Evolutionary conservation across 2,888 invertebrate species (phyloP).

Genomic region (Luperina testacea): DNA sequence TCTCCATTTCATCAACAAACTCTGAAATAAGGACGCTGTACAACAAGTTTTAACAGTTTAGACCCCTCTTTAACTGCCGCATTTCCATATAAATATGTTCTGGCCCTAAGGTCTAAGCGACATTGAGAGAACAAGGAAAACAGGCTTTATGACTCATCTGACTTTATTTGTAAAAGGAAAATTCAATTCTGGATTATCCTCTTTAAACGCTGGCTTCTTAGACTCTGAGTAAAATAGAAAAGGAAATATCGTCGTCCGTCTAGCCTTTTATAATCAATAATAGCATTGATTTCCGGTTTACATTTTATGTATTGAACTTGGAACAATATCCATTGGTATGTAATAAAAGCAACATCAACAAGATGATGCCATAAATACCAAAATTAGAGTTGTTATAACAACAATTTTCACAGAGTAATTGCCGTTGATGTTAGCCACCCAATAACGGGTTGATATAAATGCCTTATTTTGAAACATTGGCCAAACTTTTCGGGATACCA

Average conservation of each 20-base stretch:
- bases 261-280: background rate
- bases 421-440: background rate
- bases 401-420: background rate
- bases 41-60: constrained; percentile 54
- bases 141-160: constrained; percentile 43
- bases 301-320: background rate
- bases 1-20: constrained; percentile 48
- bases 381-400: constrained; percentile 10
- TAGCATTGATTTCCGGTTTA: background rate
- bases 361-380: background rate
- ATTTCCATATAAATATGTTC: constrained; percentile 63
- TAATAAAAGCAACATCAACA: background rate
- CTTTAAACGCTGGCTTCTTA: background rate
- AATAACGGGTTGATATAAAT: background rate
- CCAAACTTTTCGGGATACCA: background rate
- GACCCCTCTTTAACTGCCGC: constrained; percentile 54
- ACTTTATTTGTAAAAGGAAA: constrained; percentile 50
- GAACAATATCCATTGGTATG: background rate
- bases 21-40: constrained; percentile 40
- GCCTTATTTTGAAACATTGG: constrained; percentile 11
- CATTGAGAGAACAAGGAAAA: constrained; percentile 57
- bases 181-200: constrained; percentile 13
- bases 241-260: background rate
- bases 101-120: constrained; percentile 47
- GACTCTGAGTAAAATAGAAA: constrained; percentile 1